Conservation (phyloP, 2,888 invertebrate genomes). For the Pteria penguin region DNA sequence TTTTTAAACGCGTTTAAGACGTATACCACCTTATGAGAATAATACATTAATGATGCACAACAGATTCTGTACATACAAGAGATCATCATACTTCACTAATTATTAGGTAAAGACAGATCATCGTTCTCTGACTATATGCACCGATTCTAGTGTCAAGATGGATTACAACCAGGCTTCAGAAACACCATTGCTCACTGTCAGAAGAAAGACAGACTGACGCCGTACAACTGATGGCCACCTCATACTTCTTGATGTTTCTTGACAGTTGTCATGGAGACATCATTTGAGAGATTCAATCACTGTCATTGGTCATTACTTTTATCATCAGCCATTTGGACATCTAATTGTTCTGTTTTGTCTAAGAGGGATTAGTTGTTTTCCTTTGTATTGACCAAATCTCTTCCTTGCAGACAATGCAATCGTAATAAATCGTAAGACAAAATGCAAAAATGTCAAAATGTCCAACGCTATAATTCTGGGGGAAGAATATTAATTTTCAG, state of each 20-base stretch:
- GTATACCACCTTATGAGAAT: too few relatives aligned
- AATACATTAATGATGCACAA: not conserved
- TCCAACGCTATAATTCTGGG: too few relatives aligned
- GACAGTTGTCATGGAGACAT: conserved; percentile 72
- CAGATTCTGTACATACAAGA: too few relatives aligned
- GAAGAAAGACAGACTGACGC: conserved; percentile 61
- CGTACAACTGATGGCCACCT: conserved; percentile 69
- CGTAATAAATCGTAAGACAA: too few relatives aligned
- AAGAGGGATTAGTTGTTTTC: not conserved
- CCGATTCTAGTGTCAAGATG: conserved; percentile 72
- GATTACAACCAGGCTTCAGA: conserved; percentile 64
- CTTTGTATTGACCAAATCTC: too few relatives aligned
- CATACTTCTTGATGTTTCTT: conserved; percentile 65
- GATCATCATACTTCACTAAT: not conserved
- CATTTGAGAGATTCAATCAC: conserved; percentile 68
- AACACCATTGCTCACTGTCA: conserved; percentile 72
- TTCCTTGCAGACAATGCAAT: too few relatives aligned
- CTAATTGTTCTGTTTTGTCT: conserved; percentile 5
- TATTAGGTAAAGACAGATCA: not conserved
- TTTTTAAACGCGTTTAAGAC: too few relatives aligned
- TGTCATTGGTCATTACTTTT: conserved; percentile 66
- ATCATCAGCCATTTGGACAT: conserved; percentile 5
- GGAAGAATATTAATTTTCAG: too few relatives aligned
- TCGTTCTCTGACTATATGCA: conserved; percentile 59
- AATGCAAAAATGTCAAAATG: too few relatives aligned